Conservation (phyloP, 2,797 vertebrate genomes). For the Triplophysa yarkandensis region DNA sequence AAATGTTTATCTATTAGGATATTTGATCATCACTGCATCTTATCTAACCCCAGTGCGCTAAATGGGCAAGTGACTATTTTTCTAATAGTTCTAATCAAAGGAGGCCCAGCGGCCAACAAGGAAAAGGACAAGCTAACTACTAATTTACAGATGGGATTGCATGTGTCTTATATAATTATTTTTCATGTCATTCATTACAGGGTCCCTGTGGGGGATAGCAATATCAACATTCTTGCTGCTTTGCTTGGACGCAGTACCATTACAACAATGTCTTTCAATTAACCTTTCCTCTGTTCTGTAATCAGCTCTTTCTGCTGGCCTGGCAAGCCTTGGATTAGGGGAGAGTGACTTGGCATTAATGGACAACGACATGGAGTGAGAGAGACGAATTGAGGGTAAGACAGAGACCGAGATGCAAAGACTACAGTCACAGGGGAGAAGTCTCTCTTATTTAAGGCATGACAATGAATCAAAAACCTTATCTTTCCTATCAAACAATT, state of each 20-base stretch:
- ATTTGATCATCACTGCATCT: not conserved
- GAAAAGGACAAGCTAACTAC: slow-evolving; percentile 59
- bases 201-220: slow-evolving; percentile 56
- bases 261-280: slow-evolving; percentile 66
- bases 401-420: slow-evolving; percentile 23
- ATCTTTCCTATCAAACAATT: slow-evolving; percentile 30
- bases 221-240: slow-evolving; percentile 53
- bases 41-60: not conserved
- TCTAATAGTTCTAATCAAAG: slow-evolving; percentile 58
- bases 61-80: slow-evolving; percentile 45
- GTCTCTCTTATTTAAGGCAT: slow-evolving; percentile 7
- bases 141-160: slow-evolving; percentile 66
- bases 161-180: slow-evolving; percentile 74
- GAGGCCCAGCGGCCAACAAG: slow-evolving; percentile 40
- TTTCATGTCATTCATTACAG: slow-evolving; percentile 73
- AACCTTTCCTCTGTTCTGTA: slow-evolving; percentile 66
- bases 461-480: slow-evolving; percentile 1
- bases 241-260: slow-evolving; percentile 69
- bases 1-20: not conserved
- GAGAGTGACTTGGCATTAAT: slow-evolving; percentile 62
- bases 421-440: not conserved
- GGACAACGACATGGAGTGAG: slow-evolving; percentile 50
- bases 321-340: slow-evolving; percentile 57
- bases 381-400: slow-evolving; percentile 17
- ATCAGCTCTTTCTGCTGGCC: slow-evolving; percentile 63